Percentiles rank a stretch among this genome's conserved stretches.
Conservation (phyloP, 2,888 invertebrate species). For the Leuctra nigra region DNA sequence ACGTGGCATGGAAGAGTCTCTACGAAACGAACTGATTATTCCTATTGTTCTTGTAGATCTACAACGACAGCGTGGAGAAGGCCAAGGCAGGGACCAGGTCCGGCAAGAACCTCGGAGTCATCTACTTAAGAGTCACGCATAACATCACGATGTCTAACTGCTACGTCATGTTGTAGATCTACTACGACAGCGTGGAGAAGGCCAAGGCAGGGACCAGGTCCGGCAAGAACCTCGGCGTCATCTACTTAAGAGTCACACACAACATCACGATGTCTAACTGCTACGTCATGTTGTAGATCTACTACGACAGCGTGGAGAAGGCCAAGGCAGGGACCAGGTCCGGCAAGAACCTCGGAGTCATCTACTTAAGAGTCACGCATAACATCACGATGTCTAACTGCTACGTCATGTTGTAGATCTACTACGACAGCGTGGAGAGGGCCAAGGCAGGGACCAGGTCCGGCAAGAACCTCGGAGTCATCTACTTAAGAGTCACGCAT, state of each 20-base stretch:
- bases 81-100: slow-evolving; percentile 48
- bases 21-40: no score
- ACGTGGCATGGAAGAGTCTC: no score
- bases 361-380: no score
- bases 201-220: slow-evolving; percentile 48
- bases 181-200: slow-evolving; percentile 46
- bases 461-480: slow-evolving; percentile 54
- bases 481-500: no score
- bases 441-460: slow-evolving; percentile 48
- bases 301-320: slow-evolving; percentile 46
- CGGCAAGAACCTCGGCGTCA: slow-evolving; percentile 54
- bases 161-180: slow-evolving; percentile 42
- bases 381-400: no score
- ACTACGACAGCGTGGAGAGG: slow-evolving; percentile 46
- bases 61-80: slow-evolving; percentile 46
- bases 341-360: slow-evolving; percentile 54
- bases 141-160: no score
- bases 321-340: slow-evolving; percentile 48
- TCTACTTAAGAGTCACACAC: no score
- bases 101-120: slow-evolving; percentile 54
- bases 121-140: no score
- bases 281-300: slow-evolving; percentile 42
- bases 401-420: slow-evolving; percentile 42
- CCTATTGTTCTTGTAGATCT: no score
- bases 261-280: no score